Percentiles rank a stretch among this genome's conserved stretches.
These are phyloP conservation scores for Dynastes tityus DNA, from an alignment of 2,888 invertebrate genomes.

Conservation along the genomic window DNA sequence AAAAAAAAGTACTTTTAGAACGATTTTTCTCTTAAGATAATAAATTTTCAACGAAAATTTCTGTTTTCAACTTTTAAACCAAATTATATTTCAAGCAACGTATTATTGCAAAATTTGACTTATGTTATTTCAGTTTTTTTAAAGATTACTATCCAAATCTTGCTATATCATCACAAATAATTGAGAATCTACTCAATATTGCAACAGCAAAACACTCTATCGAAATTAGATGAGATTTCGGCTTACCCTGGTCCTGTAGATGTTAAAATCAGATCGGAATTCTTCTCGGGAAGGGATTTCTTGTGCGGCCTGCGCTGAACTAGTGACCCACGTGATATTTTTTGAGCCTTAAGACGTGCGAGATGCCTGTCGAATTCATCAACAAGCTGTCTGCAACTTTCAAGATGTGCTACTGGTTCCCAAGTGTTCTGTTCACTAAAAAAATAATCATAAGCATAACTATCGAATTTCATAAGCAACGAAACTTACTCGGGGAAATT, in stretches of 20 bases:
- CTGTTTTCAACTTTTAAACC: no score
- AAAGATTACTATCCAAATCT: no score
- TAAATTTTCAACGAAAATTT: no score
- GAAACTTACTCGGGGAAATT: constrained; percentile 80
- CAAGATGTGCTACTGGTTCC: constrained; percentile 86
- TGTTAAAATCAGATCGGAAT: constrained; percentile 65
- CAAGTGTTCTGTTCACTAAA: constrained; percentile 85
- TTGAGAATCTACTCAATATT: no score
- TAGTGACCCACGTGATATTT: constrained; percentile 47
- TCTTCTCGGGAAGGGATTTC: constrained; percentile 48
- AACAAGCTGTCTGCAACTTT: constrained; percentile 82
- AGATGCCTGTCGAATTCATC: constrained; percentile 87
- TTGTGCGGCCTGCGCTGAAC: constrained; percentile 48
- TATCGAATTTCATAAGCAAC: no score
- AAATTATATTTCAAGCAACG: no score
- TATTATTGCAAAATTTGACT: no score
- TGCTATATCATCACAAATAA: no score
- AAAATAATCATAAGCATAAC: constrained; percentile 9
- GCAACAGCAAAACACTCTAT: no score
- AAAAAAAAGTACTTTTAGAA: no score
- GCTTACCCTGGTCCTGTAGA: constrained; percentile 72
- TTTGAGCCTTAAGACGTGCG: constrained; percentile 79
- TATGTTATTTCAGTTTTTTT: no score
- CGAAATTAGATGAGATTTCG: not conserved
- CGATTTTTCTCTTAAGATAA: no score